Base-by-base conservation (phyloP, 2,797 vertebrate genomes). In the Spea hammondii region DNA sequence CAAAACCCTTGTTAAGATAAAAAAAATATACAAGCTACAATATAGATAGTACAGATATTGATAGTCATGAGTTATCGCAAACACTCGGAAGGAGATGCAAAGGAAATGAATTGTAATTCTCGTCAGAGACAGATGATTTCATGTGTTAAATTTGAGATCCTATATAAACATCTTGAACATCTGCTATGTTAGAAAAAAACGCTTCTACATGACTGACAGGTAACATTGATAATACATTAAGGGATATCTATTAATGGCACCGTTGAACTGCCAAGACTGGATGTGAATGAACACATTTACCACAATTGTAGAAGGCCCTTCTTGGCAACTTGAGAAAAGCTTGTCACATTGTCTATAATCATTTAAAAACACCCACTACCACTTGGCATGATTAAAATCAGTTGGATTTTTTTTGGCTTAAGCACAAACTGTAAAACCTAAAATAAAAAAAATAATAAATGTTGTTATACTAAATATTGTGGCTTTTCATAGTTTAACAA, bases 291-390 rank as follows among this genome's bases (percentile, higher is more conserved):
- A 59, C 32, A 46, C 59, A 44, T 71, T 57, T 70, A 6, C 32
- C 55, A 1, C 8, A 54, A 57, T 53, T 55, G 7, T n/a, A 46
- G 14, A 13, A 69, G 47, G 32, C 50, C 44, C 14, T 17, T 46
- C 54, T 71, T 71, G 53, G 70, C 70, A 71, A 71, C 51, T 13
- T 57, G 9, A 54, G 53, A 46, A 57, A 50, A 11, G 44, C 54
- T 44, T 59, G 68, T 54, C 49, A 54, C 7, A 4, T 12, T 55
- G n/a, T 32, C 69, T 71, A 51, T 57, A 53, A 55, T 45, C 17
- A 69, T 51, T 51, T 50, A 11, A 48, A 4, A 48, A 48, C 48
- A 70, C n/a, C 67, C n/a, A 53, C n/a, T 53, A 70, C 49, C 51
- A 53, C 49, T 32, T 53, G 69, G 51, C n/a, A 46, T 44, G 32